Base-by-base conservation (phyloP, 2,888 invertebrate species). In the Epinotia ramella region DNA sequence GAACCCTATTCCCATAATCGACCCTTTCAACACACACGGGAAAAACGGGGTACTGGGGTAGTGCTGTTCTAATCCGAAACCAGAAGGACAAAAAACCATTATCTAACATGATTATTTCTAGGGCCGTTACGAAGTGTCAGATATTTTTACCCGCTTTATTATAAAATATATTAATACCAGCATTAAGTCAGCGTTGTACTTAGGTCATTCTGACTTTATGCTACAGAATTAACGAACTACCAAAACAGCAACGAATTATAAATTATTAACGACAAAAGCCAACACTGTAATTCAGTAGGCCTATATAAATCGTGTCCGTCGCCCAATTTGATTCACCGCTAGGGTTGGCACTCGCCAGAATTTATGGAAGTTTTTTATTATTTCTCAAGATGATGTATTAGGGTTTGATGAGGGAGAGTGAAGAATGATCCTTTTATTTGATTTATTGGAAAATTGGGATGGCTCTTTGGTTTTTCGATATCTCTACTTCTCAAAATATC, bases 201-300 rank as follows among this genome's bases (percentile, higher is more conserved):
- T 53, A 24, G 16, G 28, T n/a, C 49, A 1, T 53, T 53, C 4
- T 49, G 53, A 2, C 6, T 24, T 7, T 16, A 4, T 12, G 33
- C 12, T 12, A 3, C 65, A 49, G 9, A 59, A 68, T 68, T 20
- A 46, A 60, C 40, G 24, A 59, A 60, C 59, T 46, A 59, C 40
- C 24, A 13, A 59, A 68, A 59, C 44, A 46, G 59, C 44, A 44
- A 24, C 24, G 60, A 69, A 46, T 69, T 46, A 18, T 68, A 59
- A 16, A 40, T 69, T 69, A 69, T 59, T 60, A 60, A 69, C 46
- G 60, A 69, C 60, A 60, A 69, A 69, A 69, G 69, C 46, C 60
- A 69, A 69, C 60, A 69, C n/a, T 69, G 69, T 69, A 69, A 69
- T 44, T 69, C 59, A 60, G 69, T 46, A n/a, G 44, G 59, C 59